phyloP scores from a whole-genome alignment of 2,797 vertebrate genomes.

The Amphiprion clarkii region DNA sequence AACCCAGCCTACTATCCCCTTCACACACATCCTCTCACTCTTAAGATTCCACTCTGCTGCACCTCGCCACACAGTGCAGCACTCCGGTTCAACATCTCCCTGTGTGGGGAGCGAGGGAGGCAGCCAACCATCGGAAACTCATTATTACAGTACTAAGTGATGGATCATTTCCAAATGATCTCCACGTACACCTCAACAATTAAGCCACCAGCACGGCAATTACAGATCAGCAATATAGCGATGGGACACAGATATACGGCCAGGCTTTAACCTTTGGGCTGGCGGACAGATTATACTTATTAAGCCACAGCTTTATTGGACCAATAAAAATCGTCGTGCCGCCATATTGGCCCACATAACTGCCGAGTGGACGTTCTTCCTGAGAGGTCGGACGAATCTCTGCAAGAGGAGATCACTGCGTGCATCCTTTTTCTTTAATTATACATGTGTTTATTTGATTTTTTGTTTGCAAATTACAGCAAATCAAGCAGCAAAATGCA shows the following conservation, averaged over 20 bases:
- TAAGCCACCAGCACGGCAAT: slow-evolving; percentile 87
- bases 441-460: too few relatives aligned
- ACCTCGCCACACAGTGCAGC: slow-evolving; percentile 45
- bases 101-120: slow-evolving; percentile 68
- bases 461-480: too few relatives aligned
- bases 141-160: slow-evolving; percentile 88
- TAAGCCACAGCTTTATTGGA: slow-evolving; percentile 84
- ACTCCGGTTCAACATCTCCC: slow-evolving; percentile 63
- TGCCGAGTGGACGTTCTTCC: slow-evolving; percentile 67
- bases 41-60: slow-evolving; percentile 52
- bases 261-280: slow-evolving; percentile 84
- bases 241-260: slow-evolving; percentile 85
- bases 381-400: slow-evolving; percentile 26
- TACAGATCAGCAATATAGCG: slow-evolving; percentile 85
- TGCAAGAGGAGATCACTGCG: background rate
- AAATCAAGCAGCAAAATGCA: too few relatives aligned
- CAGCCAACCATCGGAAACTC: slow-evolving; percentile 87
- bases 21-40: slow-evolving; percentile 38
- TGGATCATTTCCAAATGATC: slow-evolving; percentile 88
- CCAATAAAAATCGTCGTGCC: slow-evolving; percentile 80
- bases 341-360: slow-evolving; percentile 60
- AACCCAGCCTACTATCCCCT: slow-evolving; percentile 39
- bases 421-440: background rate
- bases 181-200: slow-evolving; percentile 87
- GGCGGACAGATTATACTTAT: slow-evolving; percentile 81